A percentile compares a stretch with the other conserved stretches of the same genome.
phyloP scores from a whole-genome alignment of 2,113 vertebrate species.

The Gallinago jamesoni region DNA sequence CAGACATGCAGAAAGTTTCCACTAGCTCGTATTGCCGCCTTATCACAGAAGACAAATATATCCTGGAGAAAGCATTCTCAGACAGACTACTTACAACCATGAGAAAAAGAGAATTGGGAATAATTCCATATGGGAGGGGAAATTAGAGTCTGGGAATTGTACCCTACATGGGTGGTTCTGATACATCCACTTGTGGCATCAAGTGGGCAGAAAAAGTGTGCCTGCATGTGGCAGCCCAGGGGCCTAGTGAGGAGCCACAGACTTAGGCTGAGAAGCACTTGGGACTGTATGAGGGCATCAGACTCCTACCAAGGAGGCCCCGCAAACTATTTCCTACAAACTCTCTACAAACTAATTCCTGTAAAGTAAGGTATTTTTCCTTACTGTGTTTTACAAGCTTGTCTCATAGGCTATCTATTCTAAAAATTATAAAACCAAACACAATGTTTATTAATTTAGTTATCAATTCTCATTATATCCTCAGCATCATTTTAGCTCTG shows the following conservation, averaged over 20 bases:
- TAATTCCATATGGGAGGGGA: not conserved
- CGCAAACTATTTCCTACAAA: not conserved
- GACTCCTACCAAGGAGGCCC: not conserved
- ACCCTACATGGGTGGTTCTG: not conserved
- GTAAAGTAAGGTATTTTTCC: not conserved
- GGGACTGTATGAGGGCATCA: no score
- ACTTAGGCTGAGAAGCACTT: not conserved
- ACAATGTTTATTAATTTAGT: not conserved
- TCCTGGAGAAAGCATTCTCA: not conserved
- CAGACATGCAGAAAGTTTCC: conserved; percentile 14
- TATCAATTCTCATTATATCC: not conserved
- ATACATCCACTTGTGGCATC: not conserved
- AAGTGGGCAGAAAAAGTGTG: not conserved
- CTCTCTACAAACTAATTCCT: not conserved
- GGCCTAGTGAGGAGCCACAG: not conserved
- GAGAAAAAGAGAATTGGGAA: not conserved
- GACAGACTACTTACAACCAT: not conserved
- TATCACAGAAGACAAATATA: conserved; percentile 29
- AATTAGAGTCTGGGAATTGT: not conserved
- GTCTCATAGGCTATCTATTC: not conserved
- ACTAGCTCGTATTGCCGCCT: not conserved
- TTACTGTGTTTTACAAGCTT: not conserved
- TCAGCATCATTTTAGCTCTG: not conserved
- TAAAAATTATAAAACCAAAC: not conserved
- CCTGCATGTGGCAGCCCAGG: not conserved